phyloP scores from a whole-genome alignment of 2,113 vertebrate species.

The Xiphophorus couchianus region DNA sequence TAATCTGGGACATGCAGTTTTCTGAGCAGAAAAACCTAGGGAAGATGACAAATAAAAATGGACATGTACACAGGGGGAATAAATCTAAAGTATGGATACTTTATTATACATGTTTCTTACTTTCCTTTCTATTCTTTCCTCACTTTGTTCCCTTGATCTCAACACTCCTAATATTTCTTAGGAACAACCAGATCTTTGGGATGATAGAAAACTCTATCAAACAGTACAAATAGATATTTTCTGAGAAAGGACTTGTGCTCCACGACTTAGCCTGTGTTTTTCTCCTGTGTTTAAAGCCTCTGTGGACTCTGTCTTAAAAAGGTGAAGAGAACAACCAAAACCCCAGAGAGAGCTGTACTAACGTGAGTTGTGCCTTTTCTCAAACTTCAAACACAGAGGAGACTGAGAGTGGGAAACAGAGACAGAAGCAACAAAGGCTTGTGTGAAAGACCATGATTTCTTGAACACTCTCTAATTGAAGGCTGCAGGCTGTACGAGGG shows the following conservation, averaged over 20 bases:
- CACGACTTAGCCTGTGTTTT: neutral
- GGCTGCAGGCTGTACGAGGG: constrained; percentile 72
- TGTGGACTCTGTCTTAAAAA: constrained; percentile 61
- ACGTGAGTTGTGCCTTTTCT: constrained; percentile 78
- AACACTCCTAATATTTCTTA: neutral
- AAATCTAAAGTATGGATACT: too few species aligned
- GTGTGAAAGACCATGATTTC: constrained; percentile 71
- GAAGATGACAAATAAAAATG: too few species aligned
- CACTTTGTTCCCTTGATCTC: neutral
- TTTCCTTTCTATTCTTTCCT: neutral
- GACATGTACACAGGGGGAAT: too few species aligned
- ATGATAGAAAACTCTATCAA: neutral
- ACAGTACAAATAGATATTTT: constrained; percentile 17
- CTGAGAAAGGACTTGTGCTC: neutral
- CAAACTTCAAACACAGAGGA: constrained; percentile 74
- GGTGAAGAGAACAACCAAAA: constrained; percentile 67
- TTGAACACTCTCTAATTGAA: constrained; percentile 80
- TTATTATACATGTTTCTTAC: neutral
- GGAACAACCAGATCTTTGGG: neutral
- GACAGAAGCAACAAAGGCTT: constrained; percentile 73
- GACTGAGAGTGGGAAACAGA: constrained; percentile 39
- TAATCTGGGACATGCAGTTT: too few species aligned
- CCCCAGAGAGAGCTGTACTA: constrained; percentile 75
- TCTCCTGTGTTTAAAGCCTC: constrained; percentile 65
- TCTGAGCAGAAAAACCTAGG: too few species aligned